Percentiles rank a stretch among this genome's conserved stretches.
Conservation (phyloP, 1,140 invertebrate genomes). For the Sogatella furcifera region DNA sequence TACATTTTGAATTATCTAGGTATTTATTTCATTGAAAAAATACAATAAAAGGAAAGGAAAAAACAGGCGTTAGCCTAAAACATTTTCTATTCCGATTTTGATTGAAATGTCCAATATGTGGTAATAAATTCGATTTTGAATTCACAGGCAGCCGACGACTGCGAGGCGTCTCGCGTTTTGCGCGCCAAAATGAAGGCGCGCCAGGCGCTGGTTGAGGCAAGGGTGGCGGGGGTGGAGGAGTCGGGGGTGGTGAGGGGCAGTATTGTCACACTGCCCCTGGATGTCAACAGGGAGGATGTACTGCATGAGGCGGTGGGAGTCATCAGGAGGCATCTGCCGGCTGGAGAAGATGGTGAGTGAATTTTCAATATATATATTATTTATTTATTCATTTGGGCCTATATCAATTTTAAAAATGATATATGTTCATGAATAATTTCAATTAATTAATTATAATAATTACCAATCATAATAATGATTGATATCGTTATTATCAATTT, state of each 20-base stretch:
- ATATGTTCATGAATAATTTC: too few species aligned
- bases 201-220: conserved; percentile 24
- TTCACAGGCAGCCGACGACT: conserved; percentile 15
- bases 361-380: background rate
- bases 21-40: too few species aligned
- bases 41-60: too few species aligned
- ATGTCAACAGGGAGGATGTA: conserved; percentile 68
- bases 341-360: conserved; percentile 59
- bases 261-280: conserved; percentile 57
- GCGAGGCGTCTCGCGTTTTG: conserved; percentile 46
- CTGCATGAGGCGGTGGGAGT: conserved; percentile 63
- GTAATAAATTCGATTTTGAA: too few species aligned
- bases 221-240: background rate
- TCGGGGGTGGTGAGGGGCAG: conserved; percentile 26
- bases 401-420: too few species aligned
- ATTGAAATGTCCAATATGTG: too few species aligned
- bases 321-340: conserved; percentile 64
- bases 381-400: background rate
- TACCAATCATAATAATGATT: too few species aligned
- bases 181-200: conserved; percentile 41
- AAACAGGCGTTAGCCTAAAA: too few species aligned
- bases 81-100: too few species aligned
- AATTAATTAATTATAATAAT: too few species aligned
- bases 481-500: too few species aligned
- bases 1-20: too few species aligned